A percentile compares a stretch with the other conserved stretches of the same genome.
These are phyloP conservation scores for Spodoptera littoralis DNA, from an alignment of 2,888 invertebrate genomes.

Conservation along the genomic window DNA sequence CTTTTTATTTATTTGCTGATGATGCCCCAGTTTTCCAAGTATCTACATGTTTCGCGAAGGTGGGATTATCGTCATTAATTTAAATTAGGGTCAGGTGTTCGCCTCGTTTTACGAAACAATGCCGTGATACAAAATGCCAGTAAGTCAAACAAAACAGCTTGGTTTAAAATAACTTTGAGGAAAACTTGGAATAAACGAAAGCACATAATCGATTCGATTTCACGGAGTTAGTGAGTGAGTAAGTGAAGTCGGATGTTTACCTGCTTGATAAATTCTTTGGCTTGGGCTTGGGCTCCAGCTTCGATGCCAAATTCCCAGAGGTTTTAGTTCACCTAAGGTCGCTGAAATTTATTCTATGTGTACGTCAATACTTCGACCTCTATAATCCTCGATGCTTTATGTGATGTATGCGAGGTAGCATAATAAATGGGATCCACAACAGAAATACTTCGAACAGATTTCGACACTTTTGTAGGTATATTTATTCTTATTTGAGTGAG, in stretches of 20 bases:
- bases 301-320: slow-evolving; percentile 45
- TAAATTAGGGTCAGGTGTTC: slow-evolving; percentile 34
- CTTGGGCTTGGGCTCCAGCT: slow-evolving; percentile 7
- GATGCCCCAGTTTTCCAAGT: slow-evolving; percentile 17
- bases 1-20: slow-evolving; percentile 11
- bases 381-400: slow-evolving; percentile 38
- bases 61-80: slow-evolving; percentile 33
- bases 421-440: slow-evolving; percentile 35
- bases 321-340: slow-evolving; percentile 44
- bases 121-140: slow-evolving; percentile 4
- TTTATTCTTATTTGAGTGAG: slow-evolving; percentile 20
- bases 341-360: slow-evolving; percentile 53
- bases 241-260: slow-evolving; percentile 18
- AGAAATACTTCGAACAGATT: slow-evolving; percentile 22
- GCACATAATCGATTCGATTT: slow-evolving; percentile 24
- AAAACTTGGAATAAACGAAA: slow-evolving; percentile 21
- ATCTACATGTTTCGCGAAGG: slow-evolving; percentile 14
- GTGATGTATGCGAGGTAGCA: slow-evolving; percentile 42
- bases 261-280: slow-evolving; percentile 39
- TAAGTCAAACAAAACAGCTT: slow-evolving; percentile 5
- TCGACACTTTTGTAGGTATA: slow-evolving; percentile 8
- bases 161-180: slow-evolving; percentile 31
- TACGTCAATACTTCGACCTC: slow-evolving; percentile 30
- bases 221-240: background rate
- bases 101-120: slow-evolving; percentile 35